These are phyloP conservation scores for Pterobdella sp. DNA, from an alignment of 2,888 invertebrate species.

Conservation along the genomic window DNA sequence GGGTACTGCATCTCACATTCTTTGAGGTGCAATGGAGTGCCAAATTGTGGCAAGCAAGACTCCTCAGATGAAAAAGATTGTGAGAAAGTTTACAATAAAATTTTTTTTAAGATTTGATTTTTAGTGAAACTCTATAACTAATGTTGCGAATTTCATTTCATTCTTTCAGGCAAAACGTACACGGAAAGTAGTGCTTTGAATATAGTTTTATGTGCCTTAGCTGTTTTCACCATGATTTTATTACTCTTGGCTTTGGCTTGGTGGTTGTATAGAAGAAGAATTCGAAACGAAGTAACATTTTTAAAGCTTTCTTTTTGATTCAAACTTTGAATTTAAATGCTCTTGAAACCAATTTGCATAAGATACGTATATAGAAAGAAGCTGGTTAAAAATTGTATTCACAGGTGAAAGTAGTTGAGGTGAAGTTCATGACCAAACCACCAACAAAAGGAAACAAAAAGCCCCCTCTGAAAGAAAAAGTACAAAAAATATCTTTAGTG, in stretches of 20 bases:
- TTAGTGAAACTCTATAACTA: not conserved
- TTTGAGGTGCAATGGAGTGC: slow-evolving; percentile 68
- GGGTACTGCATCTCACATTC: slow-evolving; percentile 72
- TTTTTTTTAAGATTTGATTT: not conserved
- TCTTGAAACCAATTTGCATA: too few relatives aligned
- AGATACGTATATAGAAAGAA: too few relatives aligned
- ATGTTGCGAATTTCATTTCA: not conserved
- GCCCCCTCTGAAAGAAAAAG: slow-evolving; percentile 34
- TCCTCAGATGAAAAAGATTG: slow-evolving; percentile 29
- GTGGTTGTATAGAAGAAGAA: slow-evolving; percentile 16
- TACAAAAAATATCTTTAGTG: slow-evolving; percentile 38
- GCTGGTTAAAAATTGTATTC: too few relatives aligned
- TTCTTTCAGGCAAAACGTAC: slow-evolving; percentile 25
- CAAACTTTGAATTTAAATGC: too few relatives aligned
- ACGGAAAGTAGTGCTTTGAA: slow-evolving; percentile 37
- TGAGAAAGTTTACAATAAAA: not conserved
- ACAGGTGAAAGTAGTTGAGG: slow-evolving; percentile 8
- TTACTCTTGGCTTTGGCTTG: slow-evolving; percentile 21
- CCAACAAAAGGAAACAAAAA: slow-evolving; percentile 3
- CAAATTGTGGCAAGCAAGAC: slow-evolving; percentile 72
- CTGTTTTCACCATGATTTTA: slow-evolving; percentile 36
- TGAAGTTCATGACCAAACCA: not conserved
- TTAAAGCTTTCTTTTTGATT: too few relatives aligned
- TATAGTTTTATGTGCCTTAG: slow-evolving; percentile 38
- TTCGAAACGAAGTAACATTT: not conserved